A percentile compares a stretch with the other conserved stretches of the same genome.
phyloP scores from a whole-genome alignment of 2,888 invertebrate genomes.

The Micropterix aruncella region DNA sequence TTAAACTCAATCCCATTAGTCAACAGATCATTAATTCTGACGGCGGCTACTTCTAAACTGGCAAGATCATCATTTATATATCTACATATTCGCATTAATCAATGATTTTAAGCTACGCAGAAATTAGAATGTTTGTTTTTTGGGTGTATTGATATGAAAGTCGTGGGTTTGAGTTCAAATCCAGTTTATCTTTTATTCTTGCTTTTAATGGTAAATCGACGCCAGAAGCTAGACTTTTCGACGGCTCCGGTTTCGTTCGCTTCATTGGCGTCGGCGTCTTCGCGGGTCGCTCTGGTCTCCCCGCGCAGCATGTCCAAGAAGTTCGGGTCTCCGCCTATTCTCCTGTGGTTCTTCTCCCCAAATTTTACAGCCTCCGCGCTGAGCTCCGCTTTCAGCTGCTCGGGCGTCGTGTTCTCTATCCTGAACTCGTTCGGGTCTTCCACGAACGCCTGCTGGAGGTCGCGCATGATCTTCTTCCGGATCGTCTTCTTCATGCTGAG shows the following conservation, averaged over 20 bases:
- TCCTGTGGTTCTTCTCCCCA: conserved; percentile 32
- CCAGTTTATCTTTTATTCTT: conserved; percentile 47
- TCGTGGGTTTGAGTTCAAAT: conserved; percentile 10
- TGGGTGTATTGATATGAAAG: no score
- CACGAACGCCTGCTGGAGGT: conserved; percentile 61
- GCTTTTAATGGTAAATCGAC: conserved; percentile 54
- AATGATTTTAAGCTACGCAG: no score
- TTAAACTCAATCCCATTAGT: no score
- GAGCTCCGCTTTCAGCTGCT: conserved; percentile 51
- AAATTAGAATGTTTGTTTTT: no score
- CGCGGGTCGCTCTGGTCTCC: conserved; percentile 23
- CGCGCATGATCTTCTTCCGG: conserved; percentile 73
- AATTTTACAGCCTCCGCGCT: conserved; percentile 54
- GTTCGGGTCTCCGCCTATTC: conserved; percentile 38
- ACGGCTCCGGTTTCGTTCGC: conserved; percentile 22
- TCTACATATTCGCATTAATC: no score
- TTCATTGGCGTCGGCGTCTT: conserved; percentile 33
- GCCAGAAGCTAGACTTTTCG: conserved; percentile 53
- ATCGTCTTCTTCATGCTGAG: conserved; percentile 81
- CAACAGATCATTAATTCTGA: no score
- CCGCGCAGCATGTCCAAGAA: conserved; percentile 54
- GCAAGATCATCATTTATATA: no score
- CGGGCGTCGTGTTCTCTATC: conserved; percentile 52
- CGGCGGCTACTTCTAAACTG: no score
- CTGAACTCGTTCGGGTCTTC: conserved; percentile 59